These are phyloP conservation scores for Quadroppia sp. DNA, from an alignment of 2,888 invertebrate genomes.

Conservation along the genomic window DNA sequence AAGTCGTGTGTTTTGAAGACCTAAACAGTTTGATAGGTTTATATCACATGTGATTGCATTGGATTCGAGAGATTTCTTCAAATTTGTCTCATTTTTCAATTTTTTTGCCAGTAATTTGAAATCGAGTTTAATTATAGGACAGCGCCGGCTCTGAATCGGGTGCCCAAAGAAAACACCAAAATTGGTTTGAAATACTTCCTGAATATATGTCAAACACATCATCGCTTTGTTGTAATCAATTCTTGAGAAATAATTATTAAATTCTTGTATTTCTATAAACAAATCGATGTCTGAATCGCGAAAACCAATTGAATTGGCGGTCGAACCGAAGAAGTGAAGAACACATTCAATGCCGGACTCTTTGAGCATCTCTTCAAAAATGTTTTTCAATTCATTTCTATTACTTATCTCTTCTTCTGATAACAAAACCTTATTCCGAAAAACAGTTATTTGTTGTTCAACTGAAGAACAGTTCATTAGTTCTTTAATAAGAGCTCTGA, in stretches of 20 bases:
- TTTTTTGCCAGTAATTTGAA: neutral
- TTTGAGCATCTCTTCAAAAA: constrained; percentile 21
- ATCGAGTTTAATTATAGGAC: neutral
- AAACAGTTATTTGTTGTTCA: neutral
- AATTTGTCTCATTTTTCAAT: neutral
- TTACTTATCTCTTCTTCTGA: neutral
- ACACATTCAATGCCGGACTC: constrained; percentile 7
- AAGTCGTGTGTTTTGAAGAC: constrained; percentile 44
- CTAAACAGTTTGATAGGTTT: neutral
- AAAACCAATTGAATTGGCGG: constrained; percentile 15
- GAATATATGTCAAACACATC: neutral
- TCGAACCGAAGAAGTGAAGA: constrained; percentile 31
- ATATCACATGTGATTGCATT: neutral
- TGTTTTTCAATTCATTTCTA: constrained; percentile 47
- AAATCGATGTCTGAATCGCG: constrained; percentile 38
- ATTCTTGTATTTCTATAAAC: neutral
- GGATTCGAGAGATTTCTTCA: neutral
- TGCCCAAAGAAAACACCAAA: no score
- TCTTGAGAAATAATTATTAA: neutral
- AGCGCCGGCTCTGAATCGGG: neutral
- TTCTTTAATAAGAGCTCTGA: no score
- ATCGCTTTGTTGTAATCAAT: neutral
- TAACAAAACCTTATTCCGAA: neutral
- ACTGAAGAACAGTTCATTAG: neutral
- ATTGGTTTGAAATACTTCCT: no score